Evolutionary conservation across 2,797 vertebrate genomes (phyloP).

Genomic region (Coranthus polyacanthus): DNA sequence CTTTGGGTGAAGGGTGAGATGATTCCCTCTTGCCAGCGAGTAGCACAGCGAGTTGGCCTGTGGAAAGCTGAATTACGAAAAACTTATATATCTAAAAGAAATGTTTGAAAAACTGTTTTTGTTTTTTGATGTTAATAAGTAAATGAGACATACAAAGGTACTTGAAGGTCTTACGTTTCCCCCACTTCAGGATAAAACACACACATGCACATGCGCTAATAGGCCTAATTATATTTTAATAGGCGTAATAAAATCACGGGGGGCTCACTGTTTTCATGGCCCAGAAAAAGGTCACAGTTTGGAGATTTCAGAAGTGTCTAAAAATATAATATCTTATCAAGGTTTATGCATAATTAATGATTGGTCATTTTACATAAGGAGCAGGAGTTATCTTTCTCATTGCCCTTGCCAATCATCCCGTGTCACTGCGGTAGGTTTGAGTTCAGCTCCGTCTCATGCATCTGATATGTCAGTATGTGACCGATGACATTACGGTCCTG

Average conservation of each 20-base stretch:
- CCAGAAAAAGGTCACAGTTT: slow-evolving; percentile 44
- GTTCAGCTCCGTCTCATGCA: slow-evolving; percentile 2
- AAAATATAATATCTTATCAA: slow-evolving; percentile 75
- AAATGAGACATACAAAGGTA: too few species aligned
- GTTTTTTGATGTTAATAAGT: too few species aligned
- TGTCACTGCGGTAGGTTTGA: slow-evolving; percentile 33
- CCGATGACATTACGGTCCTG: slow-evolving; percentile 9
- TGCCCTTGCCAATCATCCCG: slow-evolving; percentile 72
- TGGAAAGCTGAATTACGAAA: too few species aligned
- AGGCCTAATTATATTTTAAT: neutral
- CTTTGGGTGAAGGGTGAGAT: too few species aligned
- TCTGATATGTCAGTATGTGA: slow-evolving; percentile 21
- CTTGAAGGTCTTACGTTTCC: neutral
- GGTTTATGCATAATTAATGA: slow-evolving; percentile 78
- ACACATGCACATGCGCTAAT: slow-evolving; percentile 14
- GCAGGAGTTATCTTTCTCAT: slow-evolving; percentile 55
- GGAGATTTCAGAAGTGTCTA: slow-evolving; percentile 59
- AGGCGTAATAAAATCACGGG: slow-evolving; percentile 31
- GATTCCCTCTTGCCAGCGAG: too few species aligned
- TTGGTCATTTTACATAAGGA: slow-evolving; percentile 70
- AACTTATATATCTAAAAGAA: too few species aligned
- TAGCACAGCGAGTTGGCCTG: too few species aligned
- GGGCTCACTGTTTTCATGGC: slow-evolving; percentile 42
- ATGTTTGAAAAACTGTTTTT: too few species aligned
- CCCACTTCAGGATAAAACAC: too few species aligned